Base-by-base conservation (phyloP, 2,113 vertebrate genomes). In the Microtus oregoni region DNA sequence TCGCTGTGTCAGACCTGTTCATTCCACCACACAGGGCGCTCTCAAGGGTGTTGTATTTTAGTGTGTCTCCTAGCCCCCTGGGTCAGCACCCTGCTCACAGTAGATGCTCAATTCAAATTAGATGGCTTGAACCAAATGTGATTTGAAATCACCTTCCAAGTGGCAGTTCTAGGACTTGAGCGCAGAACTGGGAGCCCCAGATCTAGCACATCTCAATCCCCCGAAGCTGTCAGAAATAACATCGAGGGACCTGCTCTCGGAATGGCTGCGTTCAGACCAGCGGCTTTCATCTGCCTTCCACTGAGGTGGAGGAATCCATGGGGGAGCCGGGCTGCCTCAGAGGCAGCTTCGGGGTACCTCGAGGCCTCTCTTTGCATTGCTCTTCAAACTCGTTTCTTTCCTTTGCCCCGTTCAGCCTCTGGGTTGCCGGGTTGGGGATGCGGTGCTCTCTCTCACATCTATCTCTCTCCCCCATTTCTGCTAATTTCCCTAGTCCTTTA, bases 31-130 rank as follows among this genome's bases (percentile, higher is more conserved):
- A 41, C 7, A n/a, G 47, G 86, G 8, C 76, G 61, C 24, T 35
- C 76, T 96, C 70, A 92, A 81, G 61, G 63, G 19, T 70, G 85
- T 70, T 87, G 28, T 93, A 79, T 92, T 96, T 94, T 93, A 89
- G 13, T 58, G 50, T 83, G 9, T 32, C 41, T 47, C 44, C 83
- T 6, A 61, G 65, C 9, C 50, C 58, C 81, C 55, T 82, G 90
- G 52, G 68, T 78, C 68, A 95, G 63, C 8, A 8, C 13, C 12
- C 7, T 2, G 26, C 68, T 95, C 67, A 72, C 13, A 70, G 35
- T 67, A 26, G 77, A 77, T 92, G 77, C 35, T 91, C 78, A 82
- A 10, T 10, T 78, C 92, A 30, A 92, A 70, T 7, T 94, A 38
- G 50, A 78, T 41, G 65, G 68, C 78, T 87, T 87, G 30, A 90